phyloP scores from a whole-genome alignment of 2,113 vertebrate genomes.

The Nasalis larvatus region DNA sequence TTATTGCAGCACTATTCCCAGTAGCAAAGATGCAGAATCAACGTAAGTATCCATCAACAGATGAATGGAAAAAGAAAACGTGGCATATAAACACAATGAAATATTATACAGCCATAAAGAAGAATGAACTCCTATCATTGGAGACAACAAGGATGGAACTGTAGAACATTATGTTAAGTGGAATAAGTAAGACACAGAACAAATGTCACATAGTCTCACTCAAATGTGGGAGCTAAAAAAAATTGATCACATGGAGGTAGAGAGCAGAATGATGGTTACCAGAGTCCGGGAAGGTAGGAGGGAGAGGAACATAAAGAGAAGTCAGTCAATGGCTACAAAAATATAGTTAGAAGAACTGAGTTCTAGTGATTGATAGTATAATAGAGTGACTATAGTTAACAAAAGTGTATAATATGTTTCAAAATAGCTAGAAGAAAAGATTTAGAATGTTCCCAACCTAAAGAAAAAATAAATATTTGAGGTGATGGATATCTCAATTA shows the following conservation, averaged over 20 bases:
- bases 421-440: neutral
- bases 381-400: neutral
- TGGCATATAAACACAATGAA: neutral
- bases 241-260: neutral
- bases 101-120: neutral
- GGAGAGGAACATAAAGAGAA: neutral
- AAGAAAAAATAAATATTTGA: neutral
- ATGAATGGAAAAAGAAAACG: neutral
- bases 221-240: neutral
- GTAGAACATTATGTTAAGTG: neutral
- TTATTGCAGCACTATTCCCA: neutral
- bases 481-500: neutral
- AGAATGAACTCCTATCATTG: neutral
- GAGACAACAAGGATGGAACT: neutral
- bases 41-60: neutral
- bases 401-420: neutral
- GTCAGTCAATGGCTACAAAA: neutral
- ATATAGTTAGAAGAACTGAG: neutral
- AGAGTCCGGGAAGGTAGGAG: neutral
- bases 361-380: neutral
- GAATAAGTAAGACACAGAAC: neutral
- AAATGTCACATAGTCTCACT: neutral
- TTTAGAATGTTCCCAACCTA: neutral
- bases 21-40: neutral
- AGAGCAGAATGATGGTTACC: neutral